Conservation (phyloP, 2,888 invertebrate species). For the Didymodactylos carnosus region DNA sequence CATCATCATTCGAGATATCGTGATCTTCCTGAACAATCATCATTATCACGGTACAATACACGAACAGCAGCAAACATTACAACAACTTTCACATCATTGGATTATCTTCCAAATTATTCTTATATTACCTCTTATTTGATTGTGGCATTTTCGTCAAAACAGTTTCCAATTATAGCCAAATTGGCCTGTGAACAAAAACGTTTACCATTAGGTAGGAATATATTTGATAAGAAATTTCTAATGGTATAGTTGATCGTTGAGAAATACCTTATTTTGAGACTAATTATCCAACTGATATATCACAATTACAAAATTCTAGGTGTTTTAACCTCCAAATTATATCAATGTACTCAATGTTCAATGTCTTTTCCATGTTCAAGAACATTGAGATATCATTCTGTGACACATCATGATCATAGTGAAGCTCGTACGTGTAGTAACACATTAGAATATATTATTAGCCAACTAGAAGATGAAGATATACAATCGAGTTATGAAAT, state of each 20-base stretch:
- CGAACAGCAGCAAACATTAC: too few species aligned
- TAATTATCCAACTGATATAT: too few species aligned
- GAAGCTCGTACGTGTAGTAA: not conserved
- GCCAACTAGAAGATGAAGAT: not conserved
- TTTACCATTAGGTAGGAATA: not conserved
- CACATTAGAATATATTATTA: not conserved
- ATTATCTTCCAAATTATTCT: not conserved
- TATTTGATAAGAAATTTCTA: too few species aligned
- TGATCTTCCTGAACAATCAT: too few species aligned
- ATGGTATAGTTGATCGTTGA: too few species aligned
- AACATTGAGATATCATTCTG: not conserved
- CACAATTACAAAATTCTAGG: too few species aligned
- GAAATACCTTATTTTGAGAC: too few species aligned
- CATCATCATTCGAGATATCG: too few species aligned
- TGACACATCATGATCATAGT: not conserved
- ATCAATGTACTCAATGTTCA: not conserved
- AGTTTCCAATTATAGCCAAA: not conserved
- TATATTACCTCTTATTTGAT: not conserved
- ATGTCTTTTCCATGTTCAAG: not conserved
- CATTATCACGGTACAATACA: too few species aligned
- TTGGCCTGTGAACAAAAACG: not conserved
- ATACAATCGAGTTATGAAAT: too few species aligned
- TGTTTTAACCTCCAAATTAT: not conserved
- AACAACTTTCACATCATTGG: too few species aligned
- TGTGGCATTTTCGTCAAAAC: not conserved